These are phyloP conservation scores for Kobus ellipsiprymnus DNA, from an alignment of 2,113 vertebrate genomes.

Conservation along the genomic window DNA sequence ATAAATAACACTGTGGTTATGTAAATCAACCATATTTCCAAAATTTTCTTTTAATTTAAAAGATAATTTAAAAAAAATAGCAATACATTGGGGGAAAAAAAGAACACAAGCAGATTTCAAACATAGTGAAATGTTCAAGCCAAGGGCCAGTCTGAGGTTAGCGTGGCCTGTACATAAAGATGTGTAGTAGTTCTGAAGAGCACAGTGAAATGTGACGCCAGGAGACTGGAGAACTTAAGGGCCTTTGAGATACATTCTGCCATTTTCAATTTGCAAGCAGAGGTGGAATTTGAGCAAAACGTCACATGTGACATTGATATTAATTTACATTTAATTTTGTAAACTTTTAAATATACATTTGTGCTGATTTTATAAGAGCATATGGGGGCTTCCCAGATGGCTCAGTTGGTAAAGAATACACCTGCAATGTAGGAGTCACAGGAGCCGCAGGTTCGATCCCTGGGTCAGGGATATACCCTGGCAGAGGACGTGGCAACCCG, in stretches of 20 bases:
- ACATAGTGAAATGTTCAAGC: not conserved
- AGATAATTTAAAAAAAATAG: not conserved
- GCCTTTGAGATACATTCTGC: not conserved
- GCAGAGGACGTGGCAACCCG: not conserved
- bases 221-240: not conserved
- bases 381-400: not conserved
- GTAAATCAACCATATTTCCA: not conserved
- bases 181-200: not conserved
- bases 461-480: not conserved
- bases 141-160: not conserved
- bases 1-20: not conserved
- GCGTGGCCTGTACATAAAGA: not conserved
- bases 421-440: not conserved
- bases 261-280: not conserved
- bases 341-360: not conserved
- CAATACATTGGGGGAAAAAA: not conserved
- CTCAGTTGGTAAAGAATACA: not conserved
- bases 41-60: not conserved
- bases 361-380: not conserved
- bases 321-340: constrained; percentile 2
- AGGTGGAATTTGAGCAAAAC: not conserved
- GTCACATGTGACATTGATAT: not conserved
- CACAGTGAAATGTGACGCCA: not conserved
- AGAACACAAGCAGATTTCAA: not conserved
- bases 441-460: not conserved